Evolutionary conservation across 2,797 vertebrate genomes (phyloP), one percentile per base, ranked within the genome.

Genomic region (Cephalopachus bancanus): DNA sequence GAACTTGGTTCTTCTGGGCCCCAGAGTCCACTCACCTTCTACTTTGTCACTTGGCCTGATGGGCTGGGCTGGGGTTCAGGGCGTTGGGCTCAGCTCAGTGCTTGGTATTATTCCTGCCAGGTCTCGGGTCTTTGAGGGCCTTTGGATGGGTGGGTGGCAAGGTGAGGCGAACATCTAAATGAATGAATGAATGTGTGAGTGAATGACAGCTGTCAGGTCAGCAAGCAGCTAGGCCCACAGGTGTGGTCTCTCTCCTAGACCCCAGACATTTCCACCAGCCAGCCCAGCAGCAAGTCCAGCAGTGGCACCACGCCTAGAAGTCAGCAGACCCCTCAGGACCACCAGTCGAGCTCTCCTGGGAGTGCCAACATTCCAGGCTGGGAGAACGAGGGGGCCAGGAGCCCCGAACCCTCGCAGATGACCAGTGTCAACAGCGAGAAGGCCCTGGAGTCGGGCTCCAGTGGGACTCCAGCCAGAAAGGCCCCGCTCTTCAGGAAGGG

Each of bases 191-290:
- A 59, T 3, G 10, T 1, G 22, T 30, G 22, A 55, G 22, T n/a
- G 15, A 9, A 3, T 15, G 67, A 19, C 15, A 44, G 14, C 37
- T 10, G 1, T 22, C 4, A 9, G 79, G 22, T 53, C 55, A 26
- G n/a, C 44, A 28, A 5, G 49, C 24, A 20, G n/a, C 60, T 80
- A 12, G 89, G 30, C 12, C 30, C 11, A 2, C 15, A 22, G 12
- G 37, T 53, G 28, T 84, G 93, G 28, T 94, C 28, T 95, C 65
- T 95, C 72, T 93, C 65, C 79, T 81, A 98, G 98, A 93, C 49
- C 90, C 60, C 97, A 95, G 91, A 96, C 93, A 2, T 98, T 98
- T 16, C 90, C 16, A 2, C n/a, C 7, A 94, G 74, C 67, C 96
- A 96, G 85, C 88, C 96, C 24, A 94, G 78, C 75, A 89, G 92